A percentile compares a stretch with the other conserved stretches of the same genome.
Evolutionary conservation across 2,888 invertebrate genomes (phyloP).

Genomic region (Polyploca ridens): DNA sequence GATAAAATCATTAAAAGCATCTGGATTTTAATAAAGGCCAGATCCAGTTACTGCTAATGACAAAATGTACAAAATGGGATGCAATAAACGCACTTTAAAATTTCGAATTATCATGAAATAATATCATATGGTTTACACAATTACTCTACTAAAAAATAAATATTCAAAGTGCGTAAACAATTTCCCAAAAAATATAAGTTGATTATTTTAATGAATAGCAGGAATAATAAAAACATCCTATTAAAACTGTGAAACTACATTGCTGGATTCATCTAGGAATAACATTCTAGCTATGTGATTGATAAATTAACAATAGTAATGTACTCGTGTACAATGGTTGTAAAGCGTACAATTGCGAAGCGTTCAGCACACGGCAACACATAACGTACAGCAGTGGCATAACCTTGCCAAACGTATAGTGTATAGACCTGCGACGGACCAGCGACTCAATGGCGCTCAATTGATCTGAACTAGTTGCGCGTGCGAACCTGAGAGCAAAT

Average conservation of each 20-base stretch:
- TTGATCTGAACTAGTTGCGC: constrained; percentile 78
- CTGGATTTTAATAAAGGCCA: neutral
- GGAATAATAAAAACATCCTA: neutral
- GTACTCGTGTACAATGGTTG: constrained; percentile 14
- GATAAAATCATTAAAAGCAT: constrained; percentile 28
- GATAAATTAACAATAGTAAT: constrained; percentile 10
- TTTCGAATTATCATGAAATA: neutral
- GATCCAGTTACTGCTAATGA: neutral
- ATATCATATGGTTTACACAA: neutral
- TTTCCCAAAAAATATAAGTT: neutral
- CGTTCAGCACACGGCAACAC: constrained; percentile 48
- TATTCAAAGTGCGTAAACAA: neutral
- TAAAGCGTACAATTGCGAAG: constrained; percentile 29
- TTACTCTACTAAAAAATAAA: neutral
- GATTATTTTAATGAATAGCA: neutral
- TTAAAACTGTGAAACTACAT: neutral
- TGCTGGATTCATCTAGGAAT: neutral
- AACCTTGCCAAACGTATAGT: constrained; percentile 71
- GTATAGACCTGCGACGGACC: constrained; percentile 67
- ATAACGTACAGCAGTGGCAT: constrained; percentile 48
- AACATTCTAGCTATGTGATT: constrained; percentile 5
- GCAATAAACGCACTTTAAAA: neutral
- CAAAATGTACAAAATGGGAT: neutral
- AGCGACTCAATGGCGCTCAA: constrained; percentile 76
- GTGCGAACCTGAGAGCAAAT: constrained; percentile 69